Base-by-base conservation (phyloP, 2,113 vertebrate species). In the Bostrychus sinensis region DNA sequence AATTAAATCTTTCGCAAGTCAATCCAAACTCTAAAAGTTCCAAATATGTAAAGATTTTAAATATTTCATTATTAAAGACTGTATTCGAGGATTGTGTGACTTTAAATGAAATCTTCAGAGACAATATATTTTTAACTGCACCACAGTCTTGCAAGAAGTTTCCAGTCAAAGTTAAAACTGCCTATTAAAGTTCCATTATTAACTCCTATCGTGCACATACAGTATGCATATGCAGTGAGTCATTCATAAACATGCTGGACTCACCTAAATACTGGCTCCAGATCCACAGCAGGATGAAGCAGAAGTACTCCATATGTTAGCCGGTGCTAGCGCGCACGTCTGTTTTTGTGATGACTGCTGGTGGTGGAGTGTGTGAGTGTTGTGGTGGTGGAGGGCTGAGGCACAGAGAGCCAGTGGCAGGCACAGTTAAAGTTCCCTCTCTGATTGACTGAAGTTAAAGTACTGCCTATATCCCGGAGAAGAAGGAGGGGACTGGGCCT, bases 261-360 rank as follows among this genome's bases (percentile, higher is more conserved):
- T 92, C 90, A 98, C 97, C 96, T 83, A 94, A 89, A 55, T 94
- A 89, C 65, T 95, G 91, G 90, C 92, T 91, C 85, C 94, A 92
- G 69, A 92, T 90, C 90, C 96, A 97, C 82, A 95, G 90, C 80
- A 96, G 87, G 80, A 95, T 66, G 75, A 93, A 85, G 81, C 91
- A 79, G 92, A 83, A 92, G 85, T 95, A 90, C 91, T 95, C 95
- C 96, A 97, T 97, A 79, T 77, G 79, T 85, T 64, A 66, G 66
- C 67, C 2, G 32, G 91, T 62, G 46, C 75, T 78, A 83, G 74
- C 63, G 70, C 61, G 72, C 22, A 20, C 54, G 11, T 54, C 37
- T 77, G 70, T 77, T 54, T 63, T 6, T 39, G 63, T 82, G 77
- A 66, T 55, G 62, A 66, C 57, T 60, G 70, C 75, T 69, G 80